Conservation (phyloP, 37 sponge, comb jelly and placozoan species). For the Halichondria panicea region DNA sequence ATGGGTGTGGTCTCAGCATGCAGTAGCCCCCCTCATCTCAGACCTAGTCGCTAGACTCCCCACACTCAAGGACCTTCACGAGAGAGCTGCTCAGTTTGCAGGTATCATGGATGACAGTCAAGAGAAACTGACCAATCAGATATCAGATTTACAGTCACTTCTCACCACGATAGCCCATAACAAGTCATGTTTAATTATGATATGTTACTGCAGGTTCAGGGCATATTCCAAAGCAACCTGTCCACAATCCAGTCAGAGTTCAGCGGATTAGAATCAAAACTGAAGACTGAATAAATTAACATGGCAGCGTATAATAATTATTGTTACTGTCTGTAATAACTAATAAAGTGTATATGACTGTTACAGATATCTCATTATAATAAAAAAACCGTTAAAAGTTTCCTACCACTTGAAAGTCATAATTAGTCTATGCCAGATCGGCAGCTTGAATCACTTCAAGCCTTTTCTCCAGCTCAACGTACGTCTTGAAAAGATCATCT, state of each 20-base stretch:
- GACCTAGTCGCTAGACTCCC: conserved; percentile 61
- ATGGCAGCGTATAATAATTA: too few species aligned
- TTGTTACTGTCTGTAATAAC: too few species aligned
- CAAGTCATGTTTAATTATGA: too few species aligned
- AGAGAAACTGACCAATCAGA: conserved; percentile 25
- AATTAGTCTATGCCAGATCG: background rate
- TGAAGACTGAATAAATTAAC: too few species aligned
- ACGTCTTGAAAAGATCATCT: background rate
- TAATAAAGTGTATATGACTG: too few species aligned
- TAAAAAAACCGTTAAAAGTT: too few species aligned
- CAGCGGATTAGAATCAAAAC: conserved; percentile 33
- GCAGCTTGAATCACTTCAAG: background rate
- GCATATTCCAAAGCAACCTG: conserved; percentile 34
- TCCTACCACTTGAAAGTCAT: too few species aligned
- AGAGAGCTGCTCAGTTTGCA: conserved; percentile 60
- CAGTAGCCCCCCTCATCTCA: conserved; percentile 48
- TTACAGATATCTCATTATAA: too few species aligned
- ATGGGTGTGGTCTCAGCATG: too few species aligned
- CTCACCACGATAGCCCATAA: conserved; percentile 28
- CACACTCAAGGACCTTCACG: conserved; percentile 58
- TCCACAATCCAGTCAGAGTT: conserved; percentile 43
- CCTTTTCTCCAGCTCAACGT: background rate
- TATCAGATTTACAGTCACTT: conserved; percentile 5
- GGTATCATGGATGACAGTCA: conserved; percentile 44
- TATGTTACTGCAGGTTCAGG: too few species aligned